phyloP scores from a whole-genome alignment of 2,888 invertebrate genomes.

The Oeneis ivallda region DNA sequence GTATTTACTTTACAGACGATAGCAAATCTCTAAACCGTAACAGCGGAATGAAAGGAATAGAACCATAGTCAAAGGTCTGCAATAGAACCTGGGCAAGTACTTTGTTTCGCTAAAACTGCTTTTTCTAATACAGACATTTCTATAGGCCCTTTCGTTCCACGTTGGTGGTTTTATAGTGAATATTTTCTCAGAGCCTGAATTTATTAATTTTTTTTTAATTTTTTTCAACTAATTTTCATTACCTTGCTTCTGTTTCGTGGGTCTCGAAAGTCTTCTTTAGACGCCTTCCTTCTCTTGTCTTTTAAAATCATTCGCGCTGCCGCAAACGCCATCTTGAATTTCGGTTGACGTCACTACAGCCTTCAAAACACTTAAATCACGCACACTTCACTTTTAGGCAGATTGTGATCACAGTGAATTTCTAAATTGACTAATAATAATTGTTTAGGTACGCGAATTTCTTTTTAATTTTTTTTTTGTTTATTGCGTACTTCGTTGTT shows the following conservation, averaged over 20 bases:
- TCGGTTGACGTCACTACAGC: neutral
- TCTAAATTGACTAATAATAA: slow-evolving; percentile 40
- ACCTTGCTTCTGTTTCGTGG: slow-evolving; percentile 91
- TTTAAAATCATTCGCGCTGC: slow-evolving; percentile 92
- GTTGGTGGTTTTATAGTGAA: too few relatives aligned
- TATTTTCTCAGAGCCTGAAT: too few relatives aligned
- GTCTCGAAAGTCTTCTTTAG: slow-evolving; percentile 88
- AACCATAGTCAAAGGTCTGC: too few relatives aligned
- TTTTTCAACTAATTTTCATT: slow-evolving; percentile 13
- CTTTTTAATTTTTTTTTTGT: slow-evolving; percentile 10
- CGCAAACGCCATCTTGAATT: slow-evolving; percentile 88
- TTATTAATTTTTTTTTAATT: too few relatives aligned
- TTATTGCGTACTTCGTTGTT: slow-evolving; percentile 19
- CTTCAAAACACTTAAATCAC: slow-evolving; percentile 26
- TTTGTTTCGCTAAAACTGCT: too few relatives aligned
- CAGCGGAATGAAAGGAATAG: too few relatives aligned
- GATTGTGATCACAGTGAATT: slow-evolving; percentile 42
- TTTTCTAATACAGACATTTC: too few relatives aligned
- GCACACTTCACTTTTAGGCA: slow-evolving; percentile 39
- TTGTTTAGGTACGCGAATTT: slow-evolving; percentile 33
- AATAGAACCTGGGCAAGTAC: too few relatives aligned
- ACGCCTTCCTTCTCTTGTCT: slow-evolving; percentile 90
- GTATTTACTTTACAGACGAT: too few relatives aligned
- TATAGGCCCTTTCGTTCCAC: too few relatives aligned
- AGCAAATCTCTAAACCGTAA: too few relatives aligned